Percentiles rank a stretch among this genome's conserved stretches.
Evolutionary conservation across 2,113 vertebrate species (phyloP).

Genomic region (Heliornis fulica): DNA sequence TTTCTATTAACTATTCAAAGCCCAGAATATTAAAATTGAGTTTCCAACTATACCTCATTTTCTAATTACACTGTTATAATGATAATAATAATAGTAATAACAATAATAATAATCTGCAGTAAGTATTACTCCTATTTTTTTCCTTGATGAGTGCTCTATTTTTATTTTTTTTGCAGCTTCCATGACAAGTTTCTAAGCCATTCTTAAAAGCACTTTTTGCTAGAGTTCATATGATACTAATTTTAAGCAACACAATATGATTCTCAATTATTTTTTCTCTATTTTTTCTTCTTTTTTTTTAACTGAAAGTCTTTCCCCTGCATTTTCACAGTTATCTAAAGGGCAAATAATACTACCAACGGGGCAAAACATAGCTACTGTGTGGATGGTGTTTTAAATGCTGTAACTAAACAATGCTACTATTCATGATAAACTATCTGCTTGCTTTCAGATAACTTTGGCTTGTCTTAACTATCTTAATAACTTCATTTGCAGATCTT

Average conservation of each 20-base stretch:
- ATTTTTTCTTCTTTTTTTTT: not conserved
- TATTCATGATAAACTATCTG: not conserved
- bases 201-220: not conserved
- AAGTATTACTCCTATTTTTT: not conserved
- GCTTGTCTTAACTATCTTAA: not conserved
- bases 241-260: not conserved
- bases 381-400: not conserved
- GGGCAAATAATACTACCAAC: not conserved
- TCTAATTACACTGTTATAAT: not conserved
- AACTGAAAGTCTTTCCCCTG: not conserved
- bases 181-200: not conserved
- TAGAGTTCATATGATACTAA: not conserved
- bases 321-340: not conserved
- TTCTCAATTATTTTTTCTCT: not conserved
- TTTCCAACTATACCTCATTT: not conserved
- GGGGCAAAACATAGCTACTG: not conserved
- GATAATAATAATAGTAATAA: not conserved
- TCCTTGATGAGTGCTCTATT: not conserved
- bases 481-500: conserved; percentile 33
- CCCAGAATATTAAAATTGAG: not conserved
- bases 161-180: not conserved
- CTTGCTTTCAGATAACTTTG: conserved; percentile 2
- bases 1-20: not conserved
- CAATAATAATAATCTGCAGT: not conserved
- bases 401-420: not conserved